These are phyloP conservation scores for Gryon sp. DNA, from an alignment of 1,140 invertebrate genomes.

Conservation along the genomic window DNA sequence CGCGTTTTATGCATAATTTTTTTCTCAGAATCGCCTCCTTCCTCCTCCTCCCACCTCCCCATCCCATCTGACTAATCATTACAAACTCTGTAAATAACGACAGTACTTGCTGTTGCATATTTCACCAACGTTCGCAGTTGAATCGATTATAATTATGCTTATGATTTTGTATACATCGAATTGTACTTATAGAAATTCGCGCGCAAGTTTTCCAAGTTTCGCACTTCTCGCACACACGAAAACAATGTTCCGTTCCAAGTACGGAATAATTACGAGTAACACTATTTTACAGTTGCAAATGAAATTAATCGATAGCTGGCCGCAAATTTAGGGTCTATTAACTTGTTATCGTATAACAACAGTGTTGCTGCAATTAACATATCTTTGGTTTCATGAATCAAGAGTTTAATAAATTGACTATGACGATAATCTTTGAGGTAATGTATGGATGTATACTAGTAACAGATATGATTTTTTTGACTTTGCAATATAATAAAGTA, in stretches of 20 bases:
- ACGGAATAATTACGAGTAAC: constrained; percentile 1
- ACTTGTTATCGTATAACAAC: background rate
- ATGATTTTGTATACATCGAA: no score
- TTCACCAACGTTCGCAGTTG: constrained; percentile 4
- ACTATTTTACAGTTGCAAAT: constrained; percentile 21
- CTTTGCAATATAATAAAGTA: no score
- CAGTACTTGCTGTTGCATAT: background rate
- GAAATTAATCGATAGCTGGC: background rate
- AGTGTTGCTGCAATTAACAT: background rate
- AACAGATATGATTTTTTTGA: no score
- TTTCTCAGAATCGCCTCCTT: no score
- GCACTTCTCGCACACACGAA: background rate
- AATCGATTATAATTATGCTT: no score
- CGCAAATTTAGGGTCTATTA: background rate
- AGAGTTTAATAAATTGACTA: constrained; percentile 6
- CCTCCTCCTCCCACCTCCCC: no score
- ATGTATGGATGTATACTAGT: no score
- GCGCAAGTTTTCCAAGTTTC: constrained; percentile 2
- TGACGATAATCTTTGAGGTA: no score
- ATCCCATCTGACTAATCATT: no score
- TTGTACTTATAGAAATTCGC: constrained; percentile 22
- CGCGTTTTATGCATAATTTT: no score
- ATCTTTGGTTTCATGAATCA: constrained; percentile 22
- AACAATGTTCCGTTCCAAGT: constrained; percentile 15
- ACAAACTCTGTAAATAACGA: no score